Evolutionary conservation across 2,113 vertebrate genomes (phyloP).

Genomic region (Oryzias melastigma): DNA sequence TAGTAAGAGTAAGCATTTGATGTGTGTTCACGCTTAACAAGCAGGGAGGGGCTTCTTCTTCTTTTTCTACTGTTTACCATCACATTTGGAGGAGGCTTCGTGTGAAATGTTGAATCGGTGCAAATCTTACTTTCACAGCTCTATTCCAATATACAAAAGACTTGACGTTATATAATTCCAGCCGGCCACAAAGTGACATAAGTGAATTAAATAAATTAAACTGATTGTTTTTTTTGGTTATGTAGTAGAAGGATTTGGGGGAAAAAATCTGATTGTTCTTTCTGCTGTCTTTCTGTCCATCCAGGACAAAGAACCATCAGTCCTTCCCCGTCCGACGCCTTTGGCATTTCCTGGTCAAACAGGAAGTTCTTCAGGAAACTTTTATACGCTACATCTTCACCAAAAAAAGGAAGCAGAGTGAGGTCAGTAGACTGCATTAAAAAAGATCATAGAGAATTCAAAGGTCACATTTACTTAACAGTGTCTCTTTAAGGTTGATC

Average conservation of each 20-base stretch:
- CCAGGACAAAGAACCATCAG: slow-evolving; percentile 88
- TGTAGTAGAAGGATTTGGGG: not conserved
- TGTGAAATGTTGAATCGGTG: too few species aligned
- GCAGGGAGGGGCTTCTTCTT: too few species aligned
- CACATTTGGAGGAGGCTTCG: too few species aligned
- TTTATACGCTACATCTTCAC: slow-evolving; percentile 98
- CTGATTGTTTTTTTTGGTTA: too few species aligned
- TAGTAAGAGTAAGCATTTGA: too few species aligned
- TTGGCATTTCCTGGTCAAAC: slow-evolving; percentile 97
- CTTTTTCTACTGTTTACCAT: too few species aligned
- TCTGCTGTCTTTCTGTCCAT: not conserved
- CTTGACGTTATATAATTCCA: too few species aligned
- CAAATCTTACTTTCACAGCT: too few species aligned
- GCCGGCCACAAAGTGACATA: too few species aligned
- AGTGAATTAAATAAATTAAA: too few species aligned
- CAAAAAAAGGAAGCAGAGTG: slow-evolving; percentile 97
- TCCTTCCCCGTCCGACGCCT: slow-evolving; percentile 92
- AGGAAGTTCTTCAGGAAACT: slow-evolving; percentile 93
- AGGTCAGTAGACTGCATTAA: slow-evolving; percentile 78
- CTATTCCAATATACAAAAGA: too few species aligned
- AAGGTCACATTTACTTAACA: not conserved
- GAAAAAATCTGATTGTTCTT: not conserved
- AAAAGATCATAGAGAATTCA: not conserved
- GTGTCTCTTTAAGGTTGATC: not conserved
- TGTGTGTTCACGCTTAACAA: too few species aligned